These are phyloP conservation scores for Cyanoderma ruficeps DNA, from an alignment of 2,113 vertebrate species.

Conservation along the genomic window DNA sequence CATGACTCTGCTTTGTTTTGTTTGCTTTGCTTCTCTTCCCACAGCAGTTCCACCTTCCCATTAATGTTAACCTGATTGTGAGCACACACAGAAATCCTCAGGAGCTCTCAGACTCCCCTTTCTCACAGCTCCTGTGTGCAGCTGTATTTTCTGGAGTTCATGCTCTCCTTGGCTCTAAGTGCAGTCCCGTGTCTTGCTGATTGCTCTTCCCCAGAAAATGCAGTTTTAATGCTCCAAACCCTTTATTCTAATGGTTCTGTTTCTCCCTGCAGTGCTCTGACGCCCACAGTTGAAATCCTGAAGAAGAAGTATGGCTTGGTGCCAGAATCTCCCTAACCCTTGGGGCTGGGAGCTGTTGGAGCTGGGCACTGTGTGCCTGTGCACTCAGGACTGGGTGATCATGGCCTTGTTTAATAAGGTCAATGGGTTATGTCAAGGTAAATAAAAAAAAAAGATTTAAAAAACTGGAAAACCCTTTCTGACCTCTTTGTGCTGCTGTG, in stretches of 20 bases:
- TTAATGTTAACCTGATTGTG: neutral
- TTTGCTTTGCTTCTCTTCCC: neutral
- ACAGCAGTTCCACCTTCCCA: neutral
- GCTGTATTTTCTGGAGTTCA: neutral
- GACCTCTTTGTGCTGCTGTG: neutral
- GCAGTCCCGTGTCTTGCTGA: neutral
- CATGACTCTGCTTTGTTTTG: neutral
- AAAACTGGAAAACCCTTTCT: neutral
- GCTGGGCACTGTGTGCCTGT: slow-evolving; percentile 66
- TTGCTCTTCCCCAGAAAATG: neutral
- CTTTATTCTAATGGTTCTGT: neutral
- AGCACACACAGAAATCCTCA: neutral
- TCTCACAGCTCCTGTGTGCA: neutral
- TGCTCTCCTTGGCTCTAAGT: neutral
- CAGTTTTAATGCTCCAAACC: neutral
- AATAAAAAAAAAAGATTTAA: neutral
- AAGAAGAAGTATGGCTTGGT: slow-evolving; percentile 79
- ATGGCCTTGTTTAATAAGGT: slow-evolving; percentile 62
- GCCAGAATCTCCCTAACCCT: neutral
- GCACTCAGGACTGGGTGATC: neutral
- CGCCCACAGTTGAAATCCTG: slow-evolving; percentile 81
- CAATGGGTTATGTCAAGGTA: neutral
- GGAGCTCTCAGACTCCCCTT: neutral
- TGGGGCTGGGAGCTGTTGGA: neutral
- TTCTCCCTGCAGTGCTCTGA: slow-evolving; percentile 79